These are phyloP conservation scores for Danaus chrysippus DNA, from an alignment of 2,888 invertebrate species.

Conservation along the genomic window DNA sequence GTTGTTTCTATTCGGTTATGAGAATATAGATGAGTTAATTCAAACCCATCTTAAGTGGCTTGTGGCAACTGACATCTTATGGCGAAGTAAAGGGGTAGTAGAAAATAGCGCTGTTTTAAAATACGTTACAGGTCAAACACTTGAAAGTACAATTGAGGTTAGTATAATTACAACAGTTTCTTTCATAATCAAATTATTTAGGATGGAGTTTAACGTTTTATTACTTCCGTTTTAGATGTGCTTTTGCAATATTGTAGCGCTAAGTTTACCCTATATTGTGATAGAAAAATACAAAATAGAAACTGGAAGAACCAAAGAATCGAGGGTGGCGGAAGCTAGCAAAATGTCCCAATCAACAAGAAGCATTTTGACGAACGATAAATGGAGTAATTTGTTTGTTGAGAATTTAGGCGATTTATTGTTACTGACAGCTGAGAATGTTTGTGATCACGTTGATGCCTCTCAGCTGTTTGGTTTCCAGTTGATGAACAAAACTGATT, in stretches of 20 bases:
- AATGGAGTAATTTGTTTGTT: conserved; percentile 60
- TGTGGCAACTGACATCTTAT: conserved; percentile 63
- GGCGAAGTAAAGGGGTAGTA: conserved; percentile 54
- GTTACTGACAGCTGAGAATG: conserved; percentile 46
- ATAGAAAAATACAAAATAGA: conserved; percentile 53
- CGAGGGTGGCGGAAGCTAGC: conserved; percentile 41
- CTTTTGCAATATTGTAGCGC: conserved; percentile 55
- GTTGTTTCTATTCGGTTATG: conserved; percentile 56
- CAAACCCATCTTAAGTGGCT: conserved; percentile 68
- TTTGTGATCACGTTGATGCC: conserved; percentile 58
- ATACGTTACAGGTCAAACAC: conserved; percentile 37
- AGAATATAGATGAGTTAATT: conserved; percentile 54
- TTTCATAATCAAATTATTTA: neutral
- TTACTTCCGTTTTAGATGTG: conserved; percentile 51
- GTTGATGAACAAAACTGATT: conserved; percentile 48
- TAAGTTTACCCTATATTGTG: conserved; percentile 64
- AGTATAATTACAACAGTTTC: conserved; percentile 14
- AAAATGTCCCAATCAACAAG: conserved; percentile 54
- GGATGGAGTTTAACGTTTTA: neutral
- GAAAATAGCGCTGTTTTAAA: conserved; percentile 48
- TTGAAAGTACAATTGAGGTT: conserved; percentile 51
- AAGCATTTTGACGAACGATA: conserved; percentile 52
- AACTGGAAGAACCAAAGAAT: conserved; percentile 22
- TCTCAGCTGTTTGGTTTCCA: conserved; percentile 46
- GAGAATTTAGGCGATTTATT: conserved; percentile 64